Conservation (phyloP, 2,888 invertebrate genomes). For the Acanthosepion esculentum region DNA sequence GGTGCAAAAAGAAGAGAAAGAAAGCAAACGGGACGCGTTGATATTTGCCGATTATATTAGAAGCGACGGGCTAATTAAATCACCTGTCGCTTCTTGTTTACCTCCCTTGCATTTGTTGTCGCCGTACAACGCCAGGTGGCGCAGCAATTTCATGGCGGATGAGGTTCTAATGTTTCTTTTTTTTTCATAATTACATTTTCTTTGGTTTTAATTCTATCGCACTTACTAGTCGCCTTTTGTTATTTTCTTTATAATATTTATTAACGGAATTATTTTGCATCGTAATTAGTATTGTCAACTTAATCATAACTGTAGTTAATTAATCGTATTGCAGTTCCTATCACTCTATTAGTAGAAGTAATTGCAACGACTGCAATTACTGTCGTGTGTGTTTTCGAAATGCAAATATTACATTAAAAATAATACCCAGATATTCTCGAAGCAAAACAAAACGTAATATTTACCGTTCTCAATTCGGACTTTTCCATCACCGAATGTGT, state of each 20-base stretch:
- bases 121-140: background rate
- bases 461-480: background rate
- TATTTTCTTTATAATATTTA: background rate
- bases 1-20: background rate
- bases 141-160: background rate
- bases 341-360: background rate
- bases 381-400: background rate
- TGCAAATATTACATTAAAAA: background rate
- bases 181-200: background rate
- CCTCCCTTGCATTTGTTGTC: background rate
- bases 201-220: background rate
- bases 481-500: background rate
- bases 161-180: background rate
- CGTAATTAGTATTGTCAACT: background rate
- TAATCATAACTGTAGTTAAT: background rate
- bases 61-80: background rate
- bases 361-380: background rate
- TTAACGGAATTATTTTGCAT: background rate
- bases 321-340: background rate
- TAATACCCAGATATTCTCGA: background rate
- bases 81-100: constrained; percentile 33
- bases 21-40: background rate
- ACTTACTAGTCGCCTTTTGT: background rate
- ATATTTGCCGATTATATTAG: constrained; percentile 12
- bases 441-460: background rate